Base-by-base conservation (phyloP, 2,888 invertebrate genomes). In the Eilema depressum region DNA sequence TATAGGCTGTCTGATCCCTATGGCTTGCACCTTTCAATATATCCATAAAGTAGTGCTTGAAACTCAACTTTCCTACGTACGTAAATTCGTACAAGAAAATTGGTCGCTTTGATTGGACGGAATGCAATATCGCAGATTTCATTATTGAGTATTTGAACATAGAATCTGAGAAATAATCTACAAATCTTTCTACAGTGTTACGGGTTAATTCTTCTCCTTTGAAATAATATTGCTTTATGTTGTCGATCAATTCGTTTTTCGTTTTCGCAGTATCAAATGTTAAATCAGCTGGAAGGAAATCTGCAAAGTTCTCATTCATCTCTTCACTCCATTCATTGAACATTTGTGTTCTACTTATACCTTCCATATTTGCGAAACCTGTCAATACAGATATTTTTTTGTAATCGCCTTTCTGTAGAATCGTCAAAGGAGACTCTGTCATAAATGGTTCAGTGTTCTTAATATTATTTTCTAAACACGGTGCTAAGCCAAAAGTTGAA, bases 301-400 rank as follows among this genome's bases (percentile, higher is more conserved):
- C 87, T 0, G 82, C 78, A n/a, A 95, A 92, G 64, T 93, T 86
- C 60, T 90, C 83, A 73, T 92, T 92, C 94, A 95, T 95, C n/a
- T 81, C 69, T n/a, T 89, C 86, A 67, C 84, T 88, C 95, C 95
- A 95, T 26, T 83, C 77, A 4, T 86, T 83, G 57, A 94, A 93
- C 70, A 91, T 89, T 10, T 89, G 84, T 2, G 89, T 83, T 56
- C 95, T 82, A 76, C 94, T 94, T 20, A 95, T 84, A 8, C 95
- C 95, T 87, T 95, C 95, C 93, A 94, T 94, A 53, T 93, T 92
- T 3, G 93, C 76, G 65, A 91, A 94, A 5, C 95, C 95, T 33
- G 89, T 89, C 53, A 95, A 61, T 41, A 94, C 83, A 25, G 93
- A 80, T 14, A 93, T 82, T 73, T 91, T 85, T 25, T 87, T 86